Base-by-base conservation (phyloP, 2,113 vertebrate genomes). In the Natator depressus region DNA sequence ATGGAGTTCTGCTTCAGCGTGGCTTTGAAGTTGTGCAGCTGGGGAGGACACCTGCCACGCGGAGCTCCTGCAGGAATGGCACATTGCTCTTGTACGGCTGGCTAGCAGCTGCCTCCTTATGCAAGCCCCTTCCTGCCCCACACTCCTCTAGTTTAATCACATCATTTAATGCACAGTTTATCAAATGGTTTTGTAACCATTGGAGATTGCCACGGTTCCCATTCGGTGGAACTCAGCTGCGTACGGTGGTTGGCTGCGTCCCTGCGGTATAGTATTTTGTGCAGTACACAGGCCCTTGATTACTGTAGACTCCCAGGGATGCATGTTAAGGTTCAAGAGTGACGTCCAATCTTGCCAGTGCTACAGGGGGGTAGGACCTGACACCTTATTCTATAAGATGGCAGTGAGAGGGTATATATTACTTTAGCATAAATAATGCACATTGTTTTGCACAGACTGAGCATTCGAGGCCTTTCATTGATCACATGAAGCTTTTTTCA, bases 231-330 rank as follows among this genome's bases (percentile, higher is more conserved):
- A 59, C 35, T 47, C 6, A 14, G 0, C 11, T 47, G 4, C 0
- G 0, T 19, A 14, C 38, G 38, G 3, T 79, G 55, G 17, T 5
- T 12, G 84, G 81, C 22, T 62, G 20, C 11, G 42, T 22, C 78
- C 4, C 0, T 0, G 17, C 0, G 0, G 54, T 4, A 57, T 8
- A 8, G 2, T 0, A 0, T n/a, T 84, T 59, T 89, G 83, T 24
- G 72, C 46, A 0, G 80, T 59, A 5, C 0, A 0, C 24, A 72
- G 38, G 72, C 55, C 54, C 0, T 0, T 1, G 1, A 38, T 38
- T 38, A 10, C 65, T 38, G 5, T 2, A 42, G 25, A 38, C 2
- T 10, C 53, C 85, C n/a, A 13, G 79, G 38, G 59, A 53, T 20
- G 5, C 25, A 17, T 27, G n/a, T 10, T 1, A 16, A 0, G 2